Percentiles rank a stretch among this genome's conserved stretches.
Evolutionary conservation across 1,140 invertebrate species (phyloP).

Genomic region (Megalonaias nervosa): DNA sequence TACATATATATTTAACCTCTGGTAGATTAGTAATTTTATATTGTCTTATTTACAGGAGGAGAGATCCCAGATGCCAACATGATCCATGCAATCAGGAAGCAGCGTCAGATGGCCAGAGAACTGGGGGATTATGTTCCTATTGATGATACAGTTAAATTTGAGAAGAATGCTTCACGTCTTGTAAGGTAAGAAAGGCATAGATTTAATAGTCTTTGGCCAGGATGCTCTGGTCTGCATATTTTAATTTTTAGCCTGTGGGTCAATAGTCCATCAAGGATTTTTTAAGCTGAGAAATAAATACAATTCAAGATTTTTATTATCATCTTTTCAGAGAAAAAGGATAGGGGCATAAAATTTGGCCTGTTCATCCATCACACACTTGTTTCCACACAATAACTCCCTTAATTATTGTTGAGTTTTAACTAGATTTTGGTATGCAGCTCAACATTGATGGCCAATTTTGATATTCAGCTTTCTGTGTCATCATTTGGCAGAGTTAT

Average conservation of each 20-base stretch:
- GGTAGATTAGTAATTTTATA: neutral
- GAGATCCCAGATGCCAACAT: slow-evolving; percentile 96
- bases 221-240: neutral
- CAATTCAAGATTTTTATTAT: neutral
- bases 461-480: too few species aligned
- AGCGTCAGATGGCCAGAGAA: slow-evolving; percentile 89
- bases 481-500: too few species aligned
- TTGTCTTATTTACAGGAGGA: slow-evolving; percentile 76
- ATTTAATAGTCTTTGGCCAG: neutral
- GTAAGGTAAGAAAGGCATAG: slow-evolving; percentile 58
- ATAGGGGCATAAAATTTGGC: neutral
- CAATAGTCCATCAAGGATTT: neutral
- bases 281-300: neutral
- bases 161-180: slow-evolving; percentile 65
- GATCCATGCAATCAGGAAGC: slow-evolving; percentile 95
- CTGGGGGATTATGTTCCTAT: slow-evolving; percentile 84
- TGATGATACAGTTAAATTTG: slow-evolving; percentile 75
- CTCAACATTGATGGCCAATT: neutral
- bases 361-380: neutral
- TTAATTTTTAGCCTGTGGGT: neutral
- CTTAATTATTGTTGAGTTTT: too few species aligned
- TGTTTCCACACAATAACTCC: neutral
- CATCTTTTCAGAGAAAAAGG: neutral
- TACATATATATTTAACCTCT: neutral
- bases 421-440: neutral